Percentiles rank a stretch among this genome's conserved stretches.
Conservation (phyloP, 2,888 invertebrate species). For the Lithophane leautieri region DNA sequence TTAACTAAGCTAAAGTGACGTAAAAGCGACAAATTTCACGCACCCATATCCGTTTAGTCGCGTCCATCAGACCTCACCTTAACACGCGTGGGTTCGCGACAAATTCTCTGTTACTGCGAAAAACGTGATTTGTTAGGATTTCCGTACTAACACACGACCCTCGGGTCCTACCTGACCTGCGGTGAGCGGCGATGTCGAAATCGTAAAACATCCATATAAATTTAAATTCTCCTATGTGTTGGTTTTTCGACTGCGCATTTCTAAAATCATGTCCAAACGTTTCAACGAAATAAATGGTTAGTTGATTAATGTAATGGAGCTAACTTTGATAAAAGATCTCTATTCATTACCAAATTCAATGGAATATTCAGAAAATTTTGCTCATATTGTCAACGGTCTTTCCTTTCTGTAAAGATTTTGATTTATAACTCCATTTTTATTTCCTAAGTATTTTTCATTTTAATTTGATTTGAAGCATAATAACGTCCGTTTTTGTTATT, state of each 20-base stretch:
- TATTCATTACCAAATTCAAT: conserved; percentile 47
- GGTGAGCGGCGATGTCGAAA: conserved; percentile 54
- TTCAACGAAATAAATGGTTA: conserved; percentile 39
- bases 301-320: conserved; percentile 31
- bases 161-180: conserved; percentile 56
- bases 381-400: conserved; percentile 40
- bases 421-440: conserved; percentile 19
- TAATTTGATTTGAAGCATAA: conserved; percentile 32
- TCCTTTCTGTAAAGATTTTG: conserved; percentile 23
- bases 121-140: conserved; percentile 69
- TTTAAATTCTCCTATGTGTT: conserved; percentile 52
- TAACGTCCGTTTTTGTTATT: conserved; percentile 23
- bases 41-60: conserved; percentile 40
- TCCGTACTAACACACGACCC: conserved; percentile 62
- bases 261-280: conserved; percentile 37
- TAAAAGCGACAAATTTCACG: conserved; percentile 44
- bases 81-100: conserved; percentile 53
- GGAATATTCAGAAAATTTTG: conserved; percentile 21
- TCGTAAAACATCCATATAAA: conserved; percentile 59
- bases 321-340: conserved; percentile 43
- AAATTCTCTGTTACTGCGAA: conserved; percentile 61
- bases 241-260: conserved; percentile 41
- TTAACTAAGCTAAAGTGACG: conserved; percentile 29
- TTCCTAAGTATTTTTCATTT: conserved; percentile 24
- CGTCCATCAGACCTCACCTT: conserved; percentile 55